phyloP scores from a whole-genome alignment of 2,888 invertebrate genomes.

The Hypolimnas misippus region DNA sequence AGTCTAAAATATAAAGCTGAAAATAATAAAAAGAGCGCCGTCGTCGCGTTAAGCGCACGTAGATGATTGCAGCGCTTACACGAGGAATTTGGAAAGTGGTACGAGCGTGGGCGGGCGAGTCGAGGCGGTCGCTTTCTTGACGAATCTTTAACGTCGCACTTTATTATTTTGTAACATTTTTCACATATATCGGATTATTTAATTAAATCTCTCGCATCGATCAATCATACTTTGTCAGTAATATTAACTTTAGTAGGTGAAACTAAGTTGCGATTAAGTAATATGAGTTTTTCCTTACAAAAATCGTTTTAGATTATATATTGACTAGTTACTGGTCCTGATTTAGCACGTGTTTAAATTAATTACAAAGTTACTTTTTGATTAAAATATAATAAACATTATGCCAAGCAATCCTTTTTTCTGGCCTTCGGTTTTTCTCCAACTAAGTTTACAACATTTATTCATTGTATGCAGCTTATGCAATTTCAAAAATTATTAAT shows the following conservation, averaged over 20 bases:
- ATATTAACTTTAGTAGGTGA: neutral
- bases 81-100: slow-evolving; percentile 83
- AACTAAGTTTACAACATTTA: too few relatives aligned
- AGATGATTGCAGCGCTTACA: slow-evolving; percentile 78
- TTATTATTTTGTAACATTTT: slow-evolving; percentile 75
- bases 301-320: neutral
- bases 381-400: too few relatives aligned
- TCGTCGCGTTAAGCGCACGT: slow-evolving; percentile 57
- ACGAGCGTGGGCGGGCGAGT: slow-evolving; percentile 80
- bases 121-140: slow-evolving; percentile 69
- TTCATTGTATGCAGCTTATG: too few relatives aligned
- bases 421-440: too few relatives aligned
- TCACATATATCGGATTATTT: slow-evolving; percentile 54
- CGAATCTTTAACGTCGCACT: slow-evolving; percentile 76
- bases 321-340: too few relatives aligned
- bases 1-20: slow-evolving; percentile 19
- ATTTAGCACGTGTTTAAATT: too few relatives aligned
- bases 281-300: neutral
- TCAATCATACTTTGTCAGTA: slow-evolving; percentile 32
- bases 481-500: too few relatives aligned
- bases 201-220: slow-evolving; percentile 45
- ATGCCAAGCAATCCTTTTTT: too few relatives aligned
- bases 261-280: neutral
- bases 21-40: slow-evolving; percentile 35
- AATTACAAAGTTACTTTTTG: too few relatives aligned